These are phyloP conservation scores for Vanessa cardui DNA, from an alignment of 2,888 invertebrate genomes.

Conservation along the genomic window DNA sequence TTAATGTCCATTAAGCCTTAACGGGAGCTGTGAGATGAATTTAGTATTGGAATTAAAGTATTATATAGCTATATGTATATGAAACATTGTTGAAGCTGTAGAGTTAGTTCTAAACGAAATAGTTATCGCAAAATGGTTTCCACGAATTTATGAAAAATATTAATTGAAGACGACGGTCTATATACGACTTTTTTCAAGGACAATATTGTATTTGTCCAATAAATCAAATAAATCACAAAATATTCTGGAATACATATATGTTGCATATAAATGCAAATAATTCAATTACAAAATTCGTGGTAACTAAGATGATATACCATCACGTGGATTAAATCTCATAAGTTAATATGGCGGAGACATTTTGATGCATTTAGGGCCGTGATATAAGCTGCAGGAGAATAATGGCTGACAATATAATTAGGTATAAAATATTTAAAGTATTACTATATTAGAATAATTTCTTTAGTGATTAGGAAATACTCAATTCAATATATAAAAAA, in stretches of 20 bases:
- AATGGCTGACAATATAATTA: constrained; percentile 71
- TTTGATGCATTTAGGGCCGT: constrained; percentile 53
- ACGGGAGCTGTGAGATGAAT: constrained; percentile 77
- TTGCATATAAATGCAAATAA: no score
- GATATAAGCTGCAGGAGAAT: constrained; percentile 73
- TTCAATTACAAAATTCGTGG: constrained; percentile 2
- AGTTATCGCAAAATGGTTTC: constrained; percentile 1
- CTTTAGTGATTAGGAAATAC: constrained; percentile 47
- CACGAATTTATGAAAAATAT: background rate
- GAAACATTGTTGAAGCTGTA: constrained; percentile 33
- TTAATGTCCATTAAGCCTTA: constrained; percentile 74
- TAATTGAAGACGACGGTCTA: no score
- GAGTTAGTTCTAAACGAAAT: constrained; percentile 10
- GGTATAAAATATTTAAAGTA: constrained; percentile 29
- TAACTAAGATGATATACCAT: constrained; percentile 22
- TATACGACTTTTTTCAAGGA: background rate
- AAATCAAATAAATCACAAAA: no score
- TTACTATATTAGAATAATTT: constrained; percentile 24
- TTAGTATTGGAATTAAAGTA: constrained; percentile 49
- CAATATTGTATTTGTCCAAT: no score
- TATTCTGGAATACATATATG: no score
- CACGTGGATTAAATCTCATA: constrained; percentile 22
- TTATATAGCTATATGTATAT: constrained; percentile 44
- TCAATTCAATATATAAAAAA: constrained; percentile 39
- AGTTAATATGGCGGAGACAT: constrained; percentile 35